phyloP scores from a whole-genome alignment of 2,113 vertebrate genomes.

The Hucho hucho region DNA sequence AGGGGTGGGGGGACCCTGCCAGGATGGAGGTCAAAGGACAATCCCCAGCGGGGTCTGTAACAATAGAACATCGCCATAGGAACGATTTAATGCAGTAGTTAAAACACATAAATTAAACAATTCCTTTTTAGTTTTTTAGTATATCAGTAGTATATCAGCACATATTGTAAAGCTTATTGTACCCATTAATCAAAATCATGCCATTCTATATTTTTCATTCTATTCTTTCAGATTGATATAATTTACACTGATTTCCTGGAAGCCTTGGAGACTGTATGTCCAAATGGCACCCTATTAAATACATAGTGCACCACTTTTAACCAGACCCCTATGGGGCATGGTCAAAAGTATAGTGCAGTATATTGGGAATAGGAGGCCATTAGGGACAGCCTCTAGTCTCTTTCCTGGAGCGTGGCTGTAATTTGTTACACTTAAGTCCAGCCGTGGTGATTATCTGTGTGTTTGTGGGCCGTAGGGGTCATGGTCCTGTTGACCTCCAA shows the following conservation, averaged over 20 bases:
- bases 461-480: conserved; percentile 36
- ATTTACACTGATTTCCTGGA: neutral
- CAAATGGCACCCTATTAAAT: too few relatives aligned
- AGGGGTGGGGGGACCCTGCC: conserved; percentile 26
- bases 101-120: neutral
- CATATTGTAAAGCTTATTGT: neutral
- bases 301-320: neutral
- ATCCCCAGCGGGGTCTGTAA: neutral
- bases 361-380: conserved; percentile 3
- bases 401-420: conserved; percentile 12
- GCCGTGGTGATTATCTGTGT: conserved; percentile 35
- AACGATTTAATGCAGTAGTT: neutral
- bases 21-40: neutral
- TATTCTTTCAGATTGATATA: neutral
- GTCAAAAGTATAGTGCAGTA: too few relatives aligned
- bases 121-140: neutral
- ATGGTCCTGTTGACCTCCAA: conserved; percentile 37
- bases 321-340: neutral
- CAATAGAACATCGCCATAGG: neutral
- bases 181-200: neutral
- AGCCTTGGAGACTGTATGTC: neutral
- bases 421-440: conserved; percentile 47
- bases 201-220: neutral
- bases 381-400: neutral
- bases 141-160: neutral